phyloP scores from a whole-genome alignment of 2,888 invertebrate genomes.

The Atethmia centrago region DNA sequence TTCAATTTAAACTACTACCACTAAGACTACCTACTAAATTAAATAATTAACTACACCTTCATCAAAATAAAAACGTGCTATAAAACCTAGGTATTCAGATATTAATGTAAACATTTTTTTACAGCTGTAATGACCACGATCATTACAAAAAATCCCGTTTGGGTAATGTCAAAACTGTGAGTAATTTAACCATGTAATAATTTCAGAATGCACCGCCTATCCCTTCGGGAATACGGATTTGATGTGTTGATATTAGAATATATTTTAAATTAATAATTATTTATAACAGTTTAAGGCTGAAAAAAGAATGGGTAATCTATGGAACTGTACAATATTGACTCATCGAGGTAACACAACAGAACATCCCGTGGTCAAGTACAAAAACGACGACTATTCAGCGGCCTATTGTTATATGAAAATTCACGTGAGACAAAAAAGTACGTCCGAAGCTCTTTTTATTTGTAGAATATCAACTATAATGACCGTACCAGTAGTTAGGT shows the following conservation, averaged over 20 bases:
- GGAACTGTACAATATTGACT: slow-evolving; percentile 17
- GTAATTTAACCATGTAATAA: neutral
- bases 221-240: neutral
- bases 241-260: too few relatives aligned
- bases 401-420: slow-evolving; percentile 18
- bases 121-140: neutral
- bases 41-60: too few relatives aligned
- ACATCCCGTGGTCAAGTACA: rapidly evolving
- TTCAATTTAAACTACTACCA: too few relatives aligned
- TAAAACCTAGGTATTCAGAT: too few relatives aligned
- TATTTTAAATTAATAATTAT: neutral
- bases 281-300: slow-evolving; percentile 5
- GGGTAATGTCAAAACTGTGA: too few relatives aligned
- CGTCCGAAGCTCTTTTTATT: too few relatives aligned
- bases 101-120: too few relatives aligned
- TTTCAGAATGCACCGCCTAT: neutral
- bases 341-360: rapidly evolving
- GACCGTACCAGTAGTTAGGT: too few relatives aligned
- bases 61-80: too few relatives aligned
- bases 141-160: too few relatives aligned
- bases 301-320: slow-evolving; percentile 14
- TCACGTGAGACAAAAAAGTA: slow-evolving; percentile 35
- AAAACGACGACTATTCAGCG: rapidly evolving
- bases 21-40: too few relatives aligned
- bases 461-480: too few relatives aligned